Evolutionary conservation across 2,888 invertebrate species (phyloP), one percentile per base, ranked within the genome.

Genomic region (Oxycera nigricornis): DNA sequence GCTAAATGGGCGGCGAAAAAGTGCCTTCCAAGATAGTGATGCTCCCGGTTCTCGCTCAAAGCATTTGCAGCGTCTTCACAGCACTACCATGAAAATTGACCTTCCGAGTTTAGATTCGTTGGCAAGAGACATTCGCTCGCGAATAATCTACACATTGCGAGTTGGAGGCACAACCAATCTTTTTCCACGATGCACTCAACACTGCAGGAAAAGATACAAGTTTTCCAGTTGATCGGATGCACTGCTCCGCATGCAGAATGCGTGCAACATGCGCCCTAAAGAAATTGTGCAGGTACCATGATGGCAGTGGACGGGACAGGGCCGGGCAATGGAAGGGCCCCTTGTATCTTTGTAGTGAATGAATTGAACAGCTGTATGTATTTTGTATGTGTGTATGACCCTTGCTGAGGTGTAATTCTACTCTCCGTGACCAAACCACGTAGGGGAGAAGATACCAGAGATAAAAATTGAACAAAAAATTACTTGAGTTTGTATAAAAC

Each of bases 361-460:
- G 55, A 2, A 22, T 3, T 20, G 55, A 59, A 59, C 59, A 59
- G 59, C 59, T 30, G 59, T 59, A n/a, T 4, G 14, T 55, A 22
- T 2, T 6, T 55, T 26, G 26, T 59, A 17, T 59, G 59, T 28
- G 59, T 59, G 59, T n/a, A 59, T 59, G 59, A 28, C 59, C 59
- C 30, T 28, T 30, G 46, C 46, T n/a, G 14, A 14, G 46, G 46
- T n/a, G 17, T 14, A 46, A 46, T n/a, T n/a, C n/a, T n/a, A n/a
- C n/a, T n/a, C n/a, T n/a, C n/a, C n/a, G n/a, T n/a, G n/a, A n/a
- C 17, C 17, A 46, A 46, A 46, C 46, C 17, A 14, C 14, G 46
- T 46, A 46, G 46, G 46, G 14, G 46, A 46, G 46, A 7, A 14
- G 46, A 14, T 2, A 46, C 14, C 17, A 7, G 50, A 50, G 17